Percentiles rank a stretch among this genome's conserved stretches.
phyloP scores from a whole-genome alignment of 2,797 vertebrate genomes.

The Urophycis tenuis region DNA sequence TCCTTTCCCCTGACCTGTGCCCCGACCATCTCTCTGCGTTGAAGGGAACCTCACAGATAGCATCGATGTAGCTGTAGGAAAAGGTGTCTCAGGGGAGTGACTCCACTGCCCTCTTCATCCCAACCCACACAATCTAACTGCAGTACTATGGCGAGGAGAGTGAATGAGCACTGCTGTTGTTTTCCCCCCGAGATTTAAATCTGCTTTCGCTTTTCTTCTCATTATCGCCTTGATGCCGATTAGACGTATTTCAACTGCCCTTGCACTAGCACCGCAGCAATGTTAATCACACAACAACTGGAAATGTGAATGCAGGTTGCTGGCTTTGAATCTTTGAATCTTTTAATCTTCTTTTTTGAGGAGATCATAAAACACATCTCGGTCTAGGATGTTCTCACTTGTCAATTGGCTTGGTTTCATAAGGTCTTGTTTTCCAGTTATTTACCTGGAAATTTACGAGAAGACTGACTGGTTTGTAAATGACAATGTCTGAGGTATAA shows the following conservation, averaged over 20 bases:
- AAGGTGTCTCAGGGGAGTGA: background rate
- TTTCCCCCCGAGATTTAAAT: background rate
- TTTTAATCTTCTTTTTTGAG: too few relatives aligned
- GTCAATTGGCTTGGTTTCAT: too few relatives aligned
- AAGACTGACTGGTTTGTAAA: background rate
- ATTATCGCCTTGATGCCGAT: background rate
- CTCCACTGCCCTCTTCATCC: background rate
- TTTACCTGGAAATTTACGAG: background rate
- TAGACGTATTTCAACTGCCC: too few relatives aligned
- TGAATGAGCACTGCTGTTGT: background rate
- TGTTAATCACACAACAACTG: background rate
- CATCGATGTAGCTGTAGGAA: background rate
- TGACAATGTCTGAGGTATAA: background rate
- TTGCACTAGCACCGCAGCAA: background rate
- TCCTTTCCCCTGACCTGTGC: constrained; percentile 7
- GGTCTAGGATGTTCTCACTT: too few relatives aligned
- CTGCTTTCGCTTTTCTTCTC: constrained; percentile 1
- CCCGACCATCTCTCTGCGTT: background rate
- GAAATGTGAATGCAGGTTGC: too few relatives aligned
- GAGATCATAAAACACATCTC: too few relatives aligned
- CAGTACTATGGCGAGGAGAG: background rate
- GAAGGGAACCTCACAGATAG: constrained; percentile 22
- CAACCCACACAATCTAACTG: background rate
- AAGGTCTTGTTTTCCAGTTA: background rate
- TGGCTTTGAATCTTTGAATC: too few relatives aligned